Evolutionary conservation across 2,888 invertebrate genomes (phyloP).

Genomic region (Perizoma affinitatum): DNA sequence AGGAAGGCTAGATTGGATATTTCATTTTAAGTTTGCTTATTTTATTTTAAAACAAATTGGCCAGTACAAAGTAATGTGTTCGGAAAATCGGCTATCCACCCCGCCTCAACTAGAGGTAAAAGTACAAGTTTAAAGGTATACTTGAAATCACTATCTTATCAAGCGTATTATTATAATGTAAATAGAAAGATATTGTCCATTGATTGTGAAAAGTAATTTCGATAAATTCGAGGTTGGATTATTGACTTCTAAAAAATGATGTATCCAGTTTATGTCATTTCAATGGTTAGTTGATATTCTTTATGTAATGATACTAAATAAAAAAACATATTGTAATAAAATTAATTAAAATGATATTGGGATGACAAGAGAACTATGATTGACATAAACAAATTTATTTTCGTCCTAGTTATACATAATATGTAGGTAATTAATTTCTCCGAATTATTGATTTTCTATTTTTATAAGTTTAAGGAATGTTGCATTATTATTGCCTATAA

Average conservation of each 20-base stretch:
- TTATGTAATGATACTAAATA: conserved; percentile 21
- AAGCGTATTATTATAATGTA: conserved; percentile 1
- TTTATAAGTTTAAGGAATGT: conserved; percentile 74
- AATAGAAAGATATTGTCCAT: conserved; percentile 14
- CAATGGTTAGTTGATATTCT: conserved; percentile 23
- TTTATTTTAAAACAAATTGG: too few relatives aligned
- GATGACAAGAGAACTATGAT: conserved; percentile 29
- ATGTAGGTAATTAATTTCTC: conserved; percentile 26
- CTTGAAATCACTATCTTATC: not conserved
- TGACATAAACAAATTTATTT: conserved; percentile 31
- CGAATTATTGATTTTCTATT: conserved; percentile 65
- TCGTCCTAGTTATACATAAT: conserved; percentile 30
- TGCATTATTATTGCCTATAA: conserved; percentile 68
- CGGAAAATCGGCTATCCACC: too few relatives aligned
- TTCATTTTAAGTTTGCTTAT: too few relatives aligned
- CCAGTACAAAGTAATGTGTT: too few relatives aligned
- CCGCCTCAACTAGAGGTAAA: too few relatives aligned
- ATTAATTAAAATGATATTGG: conserved; percentile 35
- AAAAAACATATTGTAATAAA: conserved; percentile 21
- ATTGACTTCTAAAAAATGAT: conserved; percentile 13
- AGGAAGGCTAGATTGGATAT: conserved; percentile 7
- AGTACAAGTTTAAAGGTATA: too few relatives aligned
- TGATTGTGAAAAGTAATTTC: conserved; percentile 10
- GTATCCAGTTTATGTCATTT: conserved; percentile 4
- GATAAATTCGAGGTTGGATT: conserved; percentile 4